Conservation (phyloP, 2,888 invertebrate species). For the Clunio marinus region DNA sequence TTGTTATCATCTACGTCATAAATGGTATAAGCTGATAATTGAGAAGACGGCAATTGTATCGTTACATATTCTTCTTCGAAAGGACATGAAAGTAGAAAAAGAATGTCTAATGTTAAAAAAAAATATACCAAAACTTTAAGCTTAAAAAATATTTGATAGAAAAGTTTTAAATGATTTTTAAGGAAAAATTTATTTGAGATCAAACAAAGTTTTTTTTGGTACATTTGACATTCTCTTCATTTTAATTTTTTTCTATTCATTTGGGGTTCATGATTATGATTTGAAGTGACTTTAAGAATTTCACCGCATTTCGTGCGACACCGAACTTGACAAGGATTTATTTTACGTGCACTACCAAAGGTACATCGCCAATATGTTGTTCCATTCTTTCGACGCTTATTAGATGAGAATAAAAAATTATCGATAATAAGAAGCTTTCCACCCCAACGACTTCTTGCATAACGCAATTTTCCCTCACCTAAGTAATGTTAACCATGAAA, state of each 20-base stretch:
- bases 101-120: no score
- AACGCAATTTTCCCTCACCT: slow-evolving; percentile 40
- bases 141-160: no score
- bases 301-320: slow-evolving; percentile 42
- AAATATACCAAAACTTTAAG: no score
- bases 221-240: not conserved
- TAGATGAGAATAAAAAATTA: slow-evolving; percentile 43
- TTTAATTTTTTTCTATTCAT: not conserved
- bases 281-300: slow-evolving; percentile 41
- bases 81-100: not conserved
- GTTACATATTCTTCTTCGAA: not conserved
- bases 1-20: not conserved
- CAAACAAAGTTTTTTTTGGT: not conserved
- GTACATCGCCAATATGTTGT: slow-evolving; percentile 44
- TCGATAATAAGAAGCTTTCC: slow-evolving; percentile 42
- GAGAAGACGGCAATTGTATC: not conserved
- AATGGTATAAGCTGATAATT: not conserved
- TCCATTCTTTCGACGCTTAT: slow-evolving; percentile 42
- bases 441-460: slow-evolving; percentile 43
- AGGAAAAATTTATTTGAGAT: slow-evolving; percentile 1
- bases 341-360: slow-evolving; percentile 42
- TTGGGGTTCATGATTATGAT: slow-evolving; percentile 33
- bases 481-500: not conserved
- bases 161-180: no score
- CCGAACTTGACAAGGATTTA: slow-evolving; percentile 42